Percentiles rank a stretch among this genome's conserved stretches.
phyloP scores from a whole-genome alignment of 1,140 invertebrate species.

The Cotesia glomerata region DNA sequence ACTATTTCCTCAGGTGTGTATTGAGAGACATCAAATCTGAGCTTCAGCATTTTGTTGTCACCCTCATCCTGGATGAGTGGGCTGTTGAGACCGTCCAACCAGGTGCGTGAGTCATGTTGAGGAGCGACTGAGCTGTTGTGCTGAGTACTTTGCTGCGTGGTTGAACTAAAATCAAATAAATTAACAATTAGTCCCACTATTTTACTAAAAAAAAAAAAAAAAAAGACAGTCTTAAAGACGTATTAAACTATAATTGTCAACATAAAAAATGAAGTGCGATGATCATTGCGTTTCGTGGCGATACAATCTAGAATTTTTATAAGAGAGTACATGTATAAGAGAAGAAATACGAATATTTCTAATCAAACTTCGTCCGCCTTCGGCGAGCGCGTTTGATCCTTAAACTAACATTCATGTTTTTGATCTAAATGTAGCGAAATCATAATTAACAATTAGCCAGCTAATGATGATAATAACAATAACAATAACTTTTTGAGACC shows the following conservation, averaged over 20 bases:
- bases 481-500: no score
- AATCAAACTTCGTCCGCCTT: no score
- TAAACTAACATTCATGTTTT: no score
- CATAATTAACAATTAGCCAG: no score
- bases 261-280: no score
- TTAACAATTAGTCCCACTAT: not conserved
- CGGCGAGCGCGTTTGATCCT: no score
- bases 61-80: constrained; percentile 90
- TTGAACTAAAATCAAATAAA: constrained; percentile 59
- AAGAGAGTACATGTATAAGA: no score
- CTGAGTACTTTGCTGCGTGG: constrained; percentile 52
- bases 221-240: not conserved
- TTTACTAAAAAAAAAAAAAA: not conserved
- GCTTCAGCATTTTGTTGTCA: constrained; percentile 86
- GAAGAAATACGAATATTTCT: no score
- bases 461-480: no score
- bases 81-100: constrained; percentile 85
- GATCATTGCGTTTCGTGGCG: no score
- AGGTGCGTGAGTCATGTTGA: constrained; percentile 65
- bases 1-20: constrained; percentile 95
- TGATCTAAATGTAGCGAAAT: no score
- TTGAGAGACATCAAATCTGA: constrained; percentile 93
- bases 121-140: constrained; percentile 60
- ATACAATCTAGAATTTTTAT: no score
- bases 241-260: not conserved